A percentile compares a stretch with the other conserved stretches of the same genome.
Conservation (phyloP, 2,888 invertebrate species). For the Oxyteleia sp. region DNA sequence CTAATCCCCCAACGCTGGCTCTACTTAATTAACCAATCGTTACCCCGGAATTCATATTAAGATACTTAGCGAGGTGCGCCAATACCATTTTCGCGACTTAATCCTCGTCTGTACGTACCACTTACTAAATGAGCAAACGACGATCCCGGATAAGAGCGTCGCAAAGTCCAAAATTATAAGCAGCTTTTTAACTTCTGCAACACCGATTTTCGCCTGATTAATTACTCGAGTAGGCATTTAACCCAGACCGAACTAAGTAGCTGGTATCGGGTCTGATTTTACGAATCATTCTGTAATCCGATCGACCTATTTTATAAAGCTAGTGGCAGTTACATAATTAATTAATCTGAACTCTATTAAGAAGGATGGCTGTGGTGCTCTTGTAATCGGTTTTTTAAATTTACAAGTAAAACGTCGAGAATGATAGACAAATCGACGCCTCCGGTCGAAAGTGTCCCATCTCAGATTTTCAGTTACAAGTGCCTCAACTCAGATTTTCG, state of each 20-base stretch:
- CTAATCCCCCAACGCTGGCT: conserved; percentile 38
- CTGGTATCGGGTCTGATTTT: conserved; percentile 25
- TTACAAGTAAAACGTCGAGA: too few relatives aligned
- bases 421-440: too few relatives aligned
- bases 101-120: conserved; percentile 43
- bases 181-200: conserved; percentile 42
- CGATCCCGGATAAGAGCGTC: conserved; percentile 48
- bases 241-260: conserved; percentile 7
- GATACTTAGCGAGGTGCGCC: conserved; percentile 53
- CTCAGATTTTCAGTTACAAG: too few relatives aligned
- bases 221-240: conserved; percentile 30
- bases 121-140: conserved; percentile 45
- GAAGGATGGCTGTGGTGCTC: too few relatives aligned
- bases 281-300: not conserved
- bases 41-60: conserved; percentile 48
- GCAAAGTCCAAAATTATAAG: conserved; percentile 62
- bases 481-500: too few relatives aligned
- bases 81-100: conserved; percentile 45
- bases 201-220: conserved; percentile 41
- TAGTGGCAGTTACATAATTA: conserved; percentile 13
- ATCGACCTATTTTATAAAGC: conserved; percentile 24
- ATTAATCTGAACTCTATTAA: conserved; percentile 10
- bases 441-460: too few relatives aligned
- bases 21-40: conserved; percentile 69
- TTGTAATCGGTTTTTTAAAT: too few relatives aligned